These are phyloP conservation scores for Siphamia tubifer DNA, from an alignment of 2,113 vertebrate species.

Conservation along the genomic window DNA sequence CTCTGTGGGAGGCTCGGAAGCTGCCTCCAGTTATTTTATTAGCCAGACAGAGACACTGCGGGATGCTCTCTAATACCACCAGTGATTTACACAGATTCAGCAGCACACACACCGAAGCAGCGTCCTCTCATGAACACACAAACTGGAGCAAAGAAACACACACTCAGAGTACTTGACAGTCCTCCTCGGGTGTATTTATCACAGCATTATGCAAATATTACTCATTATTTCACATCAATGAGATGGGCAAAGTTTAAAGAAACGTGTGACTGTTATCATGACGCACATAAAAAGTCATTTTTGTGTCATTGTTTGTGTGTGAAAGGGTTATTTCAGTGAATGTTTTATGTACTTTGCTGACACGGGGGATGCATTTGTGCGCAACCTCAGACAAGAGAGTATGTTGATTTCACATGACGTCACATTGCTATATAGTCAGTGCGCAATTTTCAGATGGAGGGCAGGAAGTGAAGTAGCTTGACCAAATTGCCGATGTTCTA, in stretches of 20 bases:
- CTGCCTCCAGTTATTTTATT: slow-evolving; percentile 60
- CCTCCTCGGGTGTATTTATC: slow-evolving; percentile 19
- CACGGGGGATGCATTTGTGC: background rate
- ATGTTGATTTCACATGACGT: too few species aligned
- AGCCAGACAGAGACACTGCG: slow-evolving; percentile 50
- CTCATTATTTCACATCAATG: slow-evolving; percentile 44
- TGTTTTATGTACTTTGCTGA: background rate
- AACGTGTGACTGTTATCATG: slow-evolving; percentile 24
- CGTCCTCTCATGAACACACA: background rate
- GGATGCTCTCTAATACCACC: slow-evolving; percentile 42
- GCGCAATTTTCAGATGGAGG: too few species aligned
- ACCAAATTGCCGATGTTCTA: too few species aligned
- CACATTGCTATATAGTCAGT: too few species aligned
- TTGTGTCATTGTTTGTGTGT: background rate
- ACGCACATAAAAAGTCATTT: slow-evolving; percentile 14
- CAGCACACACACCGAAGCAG: background rate
- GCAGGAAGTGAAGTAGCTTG: too few species aligned
- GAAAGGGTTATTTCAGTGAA: background rate
- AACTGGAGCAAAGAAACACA: background rate
- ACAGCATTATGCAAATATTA: slow-evolving; percentile 20
- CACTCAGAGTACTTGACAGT: slow-evolving; percentile 7
- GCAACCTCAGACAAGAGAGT: background rate
- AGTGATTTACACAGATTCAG: slow-evolving; percentile 40
- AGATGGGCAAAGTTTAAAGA: slow-evolving; percentile 27
- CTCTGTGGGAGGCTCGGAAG: slow-evolving; percentile 33